These are phyloP conservation scores for Polyergus mexicanus DNA, from an alignment of 1,140 invertebrate genomes.

Conservation along the genomic window DNA sequence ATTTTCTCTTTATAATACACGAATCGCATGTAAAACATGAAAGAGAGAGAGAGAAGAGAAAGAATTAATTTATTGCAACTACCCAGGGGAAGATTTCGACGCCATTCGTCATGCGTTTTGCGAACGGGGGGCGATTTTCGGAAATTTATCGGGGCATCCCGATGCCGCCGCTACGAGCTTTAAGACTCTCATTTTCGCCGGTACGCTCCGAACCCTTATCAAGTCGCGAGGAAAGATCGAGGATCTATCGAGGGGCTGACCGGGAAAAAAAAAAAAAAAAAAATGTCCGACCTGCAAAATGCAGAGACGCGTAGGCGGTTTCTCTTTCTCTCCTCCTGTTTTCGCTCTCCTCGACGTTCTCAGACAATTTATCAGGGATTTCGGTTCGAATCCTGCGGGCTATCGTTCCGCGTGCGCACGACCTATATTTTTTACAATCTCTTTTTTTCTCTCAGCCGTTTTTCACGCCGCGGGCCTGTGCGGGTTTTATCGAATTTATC, in stretches of 20 bases:
- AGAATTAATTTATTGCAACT: slow-evolving; percentile 23
- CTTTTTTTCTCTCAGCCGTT: slow-evolving; percentile 59
- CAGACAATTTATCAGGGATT: slow-evolving; percentile 67
- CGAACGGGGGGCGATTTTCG: slow-evolving; percentile 3
- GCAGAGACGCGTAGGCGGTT: not conserved
- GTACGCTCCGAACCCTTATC: slow-evolving; percentile 57
- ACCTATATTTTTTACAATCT: slow-evolving; percentile 58
- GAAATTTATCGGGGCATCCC: slow-evolving; percentile 60
- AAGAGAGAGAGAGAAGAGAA: not conserved
- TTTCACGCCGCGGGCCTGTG: slow-evolving; percentile 43
- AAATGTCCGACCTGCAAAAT: slow-evolving; percentile 26
- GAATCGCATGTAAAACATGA: not conserved
- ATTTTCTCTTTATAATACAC: not conserved
- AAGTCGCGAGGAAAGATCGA: slow-evolving; percentile 48
- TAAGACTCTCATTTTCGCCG: slow-evolving; percentile 58
- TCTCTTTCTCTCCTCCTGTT: not conserved
- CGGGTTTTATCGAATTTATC: slow-evolving; percentile 61
- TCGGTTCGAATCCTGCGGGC: slow-evolving; percentile 71
- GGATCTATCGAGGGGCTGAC: slow-evolving; percentile 34
- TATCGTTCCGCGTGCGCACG: slow-evolving; percentile 56
- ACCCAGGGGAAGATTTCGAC: not conserved
- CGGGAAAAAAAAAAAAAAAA: slow-evolving; percentile 23
- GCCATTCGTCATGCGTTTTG: slow-evolving; percentile 19
- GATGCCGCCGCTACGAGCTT: not conserved
- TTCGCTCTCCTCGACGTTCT: slow-evolving; percentile 20